Base-by-base conservation (phyloP, 2,888 invertebrate genomes). In the Pammene fasciana region DNA sequence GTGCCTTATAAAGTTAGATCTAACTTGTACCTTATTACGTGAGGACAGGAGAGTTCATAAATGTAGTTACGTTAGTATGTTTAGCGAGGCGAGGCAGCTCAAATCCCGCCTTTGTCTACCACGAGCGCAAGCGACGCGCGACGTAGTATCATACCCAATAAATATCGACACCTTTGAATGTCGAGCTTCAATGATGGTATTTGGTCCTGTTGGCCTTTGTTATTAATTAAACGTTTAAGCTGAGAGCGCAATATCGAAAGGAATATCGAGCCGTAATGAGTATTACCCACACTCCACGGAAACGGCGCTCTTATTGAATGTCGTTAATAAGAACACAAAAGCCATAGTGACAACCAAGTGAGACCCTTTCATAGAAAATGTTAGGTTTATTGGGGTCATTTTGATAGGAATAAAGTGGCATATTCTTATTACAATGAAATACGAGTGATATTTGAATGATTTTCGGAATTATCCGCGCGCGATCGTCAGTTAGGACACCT, bases 21-120 rank as follows among this genome's bases (percentile, higher is more conserved):
- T 0, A 13, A 13, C 13, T 11, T 26, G 26, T 26, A 52, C 13
- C 26, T 52, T 26, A 52, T 52, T 52, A 13, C 52, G 13, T 13
- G 52, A 26, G 26, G 26, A 52, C 26, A 52, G 26, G 52, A 26
- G 52, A 6, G 13, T 26, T 52, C 5, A n/a, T 5, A 26, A 52
- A 26, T 26, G 52, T 5, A 13, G 13, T 5, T 52, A 52, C 13
- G 52, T 7, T 5, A 13, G 10, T 13, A 52, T 52, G 18, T 52
- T 52, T 5, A 46, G 14, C 26, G 26, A 5, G 1, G 14, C 26
- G 26, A 5, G 1, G 26, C 14, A 52, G 71, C 74, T 72, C 74
- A 75, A 75, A 76, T 76, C 72, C 73, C 52, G 72, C 71, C 72
- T 74, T 76, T 74, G 75, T 76, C 72, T 74, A 68, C 70, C 60